Evolutionary conservation across 2,113 vertebrate genomes (phyloP).

Genomic region (Takifugu bimaculatus): DNA sequence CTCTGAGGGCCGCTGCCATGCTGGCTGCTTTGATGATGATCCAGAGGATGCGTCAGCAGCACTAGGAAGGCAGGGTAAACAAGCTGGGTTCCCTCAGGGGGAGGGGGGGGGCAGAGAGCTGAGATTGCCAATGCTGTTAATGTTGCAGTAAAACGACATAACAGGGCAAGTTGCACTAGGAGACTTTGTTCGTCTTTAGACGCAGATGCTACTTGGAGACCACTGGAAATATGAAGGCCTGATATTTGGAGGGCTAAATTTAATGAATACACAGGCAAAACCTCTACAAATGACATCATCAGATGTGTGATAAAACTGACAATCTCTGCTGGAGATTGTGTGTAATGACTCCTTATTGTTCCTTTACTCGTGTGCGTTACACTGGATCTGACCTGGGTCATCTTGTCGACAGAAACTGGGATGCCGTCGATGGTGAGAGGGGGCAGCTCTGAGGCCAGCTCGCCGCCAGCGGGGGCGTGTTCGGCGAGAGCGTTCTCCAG

Average conservation of each 20-base stretch:
- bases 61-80: constrained; percentile 62
- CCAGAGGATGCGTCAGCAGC: constrained; percentile 60
- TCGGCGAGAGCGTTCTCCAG: constrained; percentile 93
- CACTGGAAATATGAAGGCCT: too few relatives aligned
- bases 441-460: constrained; percentile 90
- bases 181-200: not conserved
- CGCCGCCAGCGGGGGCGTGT: constrained; percentile 90
- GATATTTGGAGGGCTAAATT: too few relatives aligned
- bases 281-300: too few relatives aligned
- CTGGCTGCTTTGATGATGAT: constrained; percentile 49
- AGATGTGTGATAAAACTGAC: not conserved
- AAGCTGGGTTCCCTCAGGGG: constrained; percentile 58
- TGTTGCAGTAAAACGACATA: constrained; percentile 11
- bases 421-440: constrained; percentile 97
- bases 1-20: constrained; percentile 48
- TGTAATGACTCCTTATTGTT: too few relatives aligned
- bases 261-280: too few relatives aligned
- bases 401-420: constrained; percentile 98
- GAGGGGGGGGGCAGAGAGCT: not conserved
- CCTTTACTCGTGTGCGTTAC: too few relatives aligned
- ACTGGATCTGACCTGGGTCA: constrained; percentile 87
- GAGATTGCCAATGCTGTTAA: constrained; percentile 23
- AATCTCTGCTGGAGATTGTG: constrained; percentile 59
- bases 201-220: too few relatives aligned
- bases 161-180: not conserved